Evolutionary conservation across 2,113 vertebrate species (phyloP).

Genomic region (Delphinapterus leucas): DNA sequence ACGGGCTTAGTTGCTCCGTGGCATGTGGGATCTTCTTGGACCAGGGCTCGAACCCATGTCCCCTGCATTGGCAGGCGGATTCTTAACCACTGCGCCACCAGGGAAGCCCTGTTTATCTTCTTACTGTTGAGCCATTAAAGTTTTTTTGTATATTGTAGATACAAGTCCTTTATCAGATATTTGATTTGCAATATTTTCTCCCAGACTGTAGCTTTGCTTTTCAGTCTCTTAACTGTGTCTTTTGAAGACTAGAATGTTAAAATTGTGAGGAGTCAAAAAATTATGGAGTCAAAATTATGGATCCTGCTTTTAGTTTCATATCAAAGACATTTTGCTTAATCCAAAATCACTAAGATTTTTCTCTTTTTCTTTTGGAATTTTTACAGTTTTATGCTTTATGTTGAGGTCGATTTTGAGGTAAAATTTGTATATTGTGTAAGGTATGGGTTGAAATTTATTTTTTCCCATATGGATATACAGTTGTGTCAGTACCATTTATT

Average conservation of each 20-base stretch:
- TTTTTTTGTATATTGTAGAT: background rate
- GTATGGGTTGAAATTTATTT: background rate
- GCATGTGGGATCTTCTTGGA: too few relatives aligned
- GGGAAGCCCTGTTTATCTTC: background rate
- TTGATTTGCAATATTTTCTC: constrained; percentile 52
- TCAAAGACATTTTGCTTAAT: constrained; percentile 27
- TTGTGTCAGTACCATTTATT: background rate
- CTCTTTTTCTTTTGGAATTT: background rate
- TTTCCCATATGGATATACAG: background rate
- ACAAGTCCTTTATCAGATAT: constrained; percentile 34
- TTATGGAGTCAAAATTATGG: constrained; percentile 10
- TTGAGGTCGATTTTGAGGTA: background rate
- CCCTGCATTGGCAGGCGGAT: too few relatives aligned
- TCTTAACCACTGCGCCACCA: too few relatives aligned
- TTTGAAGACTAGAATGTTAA: constrained; percentile 32
- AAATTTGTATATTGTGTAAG: background rate
- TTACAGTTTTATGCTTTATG: constrained; percentile 22
- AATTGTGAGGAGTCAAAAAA: background rate
- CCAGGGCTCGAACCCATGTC: too few relatives aligned
- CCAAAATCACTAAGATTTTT: constrained; percentile 22
- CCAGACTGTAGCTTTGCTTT: constrained; percentile 10
- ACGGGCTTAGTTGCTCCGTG: too few relatives aligned
- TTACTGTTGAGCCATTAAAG: background rate
- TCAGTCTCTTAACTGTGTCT: background rate
- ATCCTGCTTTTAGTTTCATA: constrained; percentile 40